Evolutionary conservation across 2,797 vertebrate genomes (phyloP).

Genomic region (Channa striata): DNA sequence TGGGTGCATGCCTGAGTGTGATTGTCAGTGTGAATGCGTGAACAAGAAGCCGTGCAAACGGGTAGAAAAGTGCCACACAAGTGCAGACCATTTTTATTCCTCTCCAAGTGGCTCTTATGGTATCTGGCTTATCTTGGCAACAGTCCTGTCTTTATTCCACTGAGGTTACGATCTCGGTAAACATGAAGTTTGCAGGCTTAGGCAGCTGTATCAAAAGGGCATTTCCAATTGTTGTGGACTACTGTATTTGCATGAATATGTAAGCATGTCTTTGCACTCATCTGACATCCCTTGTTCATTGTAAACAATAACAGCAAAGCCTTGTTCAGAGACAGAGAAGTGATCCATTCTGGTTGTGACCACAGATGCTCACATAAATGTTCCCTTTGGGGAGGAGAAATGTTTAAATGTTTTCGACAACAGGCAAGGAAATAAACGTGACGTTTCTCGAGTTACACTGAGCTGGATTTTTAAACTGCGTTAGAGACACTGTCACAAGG

Average conservation of each 20-base stretch:
- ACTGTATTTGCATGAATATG: constrained; percentile 64
- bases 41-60: no score
- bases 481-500: no score
- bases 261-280: constrained; percentile 54
- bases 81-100: no score
- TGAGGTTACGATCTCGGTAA: constrained; percentile 14
- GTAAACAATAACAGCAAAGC: constrained; percentile 75
- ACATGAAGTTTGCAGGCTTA: constrained; percentile 18
- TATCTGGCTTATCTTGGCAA: not conserved
- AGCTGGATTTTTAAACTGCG: no score
- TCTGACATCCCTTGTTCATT: constrained; percentile 73
- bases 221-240: constrained; percentile 36
- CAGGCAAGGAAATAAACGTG: not conserved
- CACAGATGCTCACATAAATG: constrained; percentile 39
- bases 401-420: not conserved
- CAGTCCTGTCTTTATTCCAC: not conserved
- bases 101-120: no score
- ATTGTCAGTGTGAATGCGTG: no score
- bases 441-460: not conserved
- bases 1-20: no score
- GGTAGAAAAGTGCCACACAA: no score
- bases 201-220: constrained; percentile 34
- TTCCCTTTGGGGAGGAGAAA: constrained; percentile 26
- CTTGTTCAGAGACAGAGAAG: constrained; percentile 68
- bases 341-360: constrained; percentile 46